phyloP scores from a whole-genome alignment of 2,113 vertebrate genomes.

The Poeciliopsis retropinna region DNA sequence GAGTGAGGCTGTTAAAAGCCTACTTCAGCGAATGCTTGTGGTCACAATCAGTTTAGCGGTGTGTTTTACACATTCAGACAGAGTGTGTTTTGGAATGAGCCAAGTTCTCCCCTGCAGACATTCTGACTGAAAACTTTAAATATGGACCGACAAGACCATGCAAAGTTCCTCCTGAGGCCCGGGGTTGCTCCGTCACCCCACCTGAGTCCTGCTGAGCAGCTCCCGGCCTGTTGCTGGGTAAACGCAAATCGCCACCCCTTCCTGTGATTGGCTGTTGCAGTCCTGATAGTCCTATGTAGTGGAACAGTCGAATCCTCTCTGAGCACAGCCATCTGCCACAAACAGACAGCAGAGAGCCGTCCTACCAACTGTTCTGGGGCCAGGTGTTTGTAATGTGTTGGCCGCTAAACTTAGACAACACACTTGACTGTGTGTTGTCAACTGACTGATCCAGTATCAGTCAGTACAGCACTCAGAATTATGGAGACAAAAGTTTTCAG shows the following conservation, averaged over 20 bases:
- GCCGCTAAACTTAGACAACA: slow-evolving; percentile 49
- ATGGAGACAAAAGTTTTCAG: not conserved
- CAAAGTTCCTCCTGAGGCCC: slow-evolving; percentile 32
- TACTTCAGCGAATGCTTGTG: slow-evolving; percentile 4
- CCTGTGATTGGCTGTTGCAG: slow-evolving; percentile 61
- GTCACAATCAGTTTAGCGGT: not conserved
- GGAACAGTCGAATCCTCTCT: slow-evolving; percentile 50
- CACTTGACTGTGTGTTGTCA: not conserved
- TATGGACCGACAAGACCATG: slow-evolving; percentile 26
- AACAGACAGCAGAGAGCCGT: slow-evolving; percentile 33
- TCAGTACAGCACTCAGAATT: not conserved
- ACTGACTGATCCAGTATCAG: slow-evolving; percentile 43
- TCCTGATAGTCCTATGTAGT: slow-evolving; percentile 47
- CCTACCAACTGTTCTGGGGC: slow-evolving; percentile 51
- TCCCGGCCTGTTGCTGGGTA: slow-evolving; percentile 75
- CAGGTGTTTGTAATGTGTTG: slow-evolving; percentile 55
- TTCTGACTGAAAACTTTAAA: slow-evolving; percentile 13
- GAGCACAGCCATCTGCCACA: slow-evolving; percentile 56
- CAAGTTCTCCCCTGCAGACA: slow-evolving; percentile 5
- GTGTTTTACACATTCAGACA: not conserved
- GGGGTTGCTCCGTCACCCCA: slow-evolving; percentile 43
- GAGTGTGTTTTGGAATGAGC: slow-evolving; percentile 16
- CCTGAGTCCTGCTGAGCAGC: slow-evolving; percentile 57
- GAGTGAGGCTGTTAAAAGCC: slow-evolving; percentile 13
- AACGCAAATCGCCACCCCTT: slow-evolving; percentile 75